These are phyloP conservation scores for Drosophila parthenogenetica DNA, from an alignment of 2,888 invertebrate species.

Conservation along the genomic window DNA sequence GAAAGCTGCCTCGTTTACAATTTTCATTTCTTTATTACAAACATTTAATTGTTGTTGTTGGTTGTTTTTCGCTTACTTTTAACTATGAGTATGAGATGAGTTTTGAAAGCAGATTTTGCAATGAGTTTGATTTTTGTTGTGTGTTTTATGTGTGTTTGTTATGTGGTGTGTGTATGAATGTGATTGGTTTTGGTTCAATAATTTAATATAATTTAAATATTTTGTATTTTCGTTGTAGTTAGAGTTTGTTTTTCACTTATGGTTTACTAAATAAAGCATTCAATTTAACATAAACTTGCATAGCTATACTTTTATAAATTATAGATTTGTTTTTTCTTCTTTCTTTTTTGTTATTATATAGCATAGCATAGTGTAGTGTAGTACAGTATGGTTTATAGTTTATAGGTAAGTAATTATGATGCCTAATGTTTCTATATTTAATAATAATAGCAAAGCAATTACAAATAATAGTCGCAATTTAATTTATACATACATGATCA, in stretches of 20 bases:
- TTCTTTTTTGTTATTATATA: slow-evolving; percentile 10
- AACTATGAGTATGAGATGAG: slow-evolving; percentile 78
- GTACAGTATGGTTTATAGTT: slow-evolving; percentile 16
- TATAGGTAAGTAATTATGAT: slow-evolving; percentile 29
- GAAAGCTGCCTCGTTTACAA: slow-evolving; percentile 61
- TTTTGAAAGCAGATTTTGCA: slow-evolving; percentile 79
- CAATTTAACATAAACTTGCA: slow-evolving; percentile 63
- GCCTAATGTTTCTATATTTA: slow-evolving; percentile 22
- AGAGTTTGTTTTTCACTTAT: slow-evolving; percentile 47
- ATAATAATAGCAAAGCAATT: slow-evolving; percentile 57
- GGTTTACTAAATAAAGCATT: slow-evolving; percentile 74
- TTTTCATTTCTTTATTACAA: slow-evolving; percentile 25
- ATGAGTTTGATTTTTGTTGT: slow-evolving; percentile 55
- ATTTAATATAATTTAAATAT: slow-evolving; percentile 70
- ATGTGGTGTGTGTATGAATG: slow-evolving; percentile 54
- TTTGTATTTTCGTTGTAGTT: slow-evolving; percentile 43
- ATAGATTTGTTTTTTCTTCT: slow-evolving; percentile 1
- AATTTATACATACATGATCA: slow-evolving; percentile 71
- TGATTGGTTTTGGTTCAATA: slow-evolving; percentile 75
- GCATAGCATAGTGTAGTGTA: slow-evolving; percentile 3
- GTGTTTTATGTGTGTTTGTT: slow-evolving; percentile 27
- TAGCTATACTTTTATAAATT: slow-evolving; percentile 30
- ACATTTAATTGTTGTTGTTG: slow-evolving; percentile 31
- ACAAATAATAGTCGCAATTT: slow-evolving; percentile 67
- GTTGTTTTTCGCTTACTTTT: slow-evolving; percentile 61